Conservation (phyloP, 1,140 invertebrate species). For the Triops longicaudatus region DNA sequence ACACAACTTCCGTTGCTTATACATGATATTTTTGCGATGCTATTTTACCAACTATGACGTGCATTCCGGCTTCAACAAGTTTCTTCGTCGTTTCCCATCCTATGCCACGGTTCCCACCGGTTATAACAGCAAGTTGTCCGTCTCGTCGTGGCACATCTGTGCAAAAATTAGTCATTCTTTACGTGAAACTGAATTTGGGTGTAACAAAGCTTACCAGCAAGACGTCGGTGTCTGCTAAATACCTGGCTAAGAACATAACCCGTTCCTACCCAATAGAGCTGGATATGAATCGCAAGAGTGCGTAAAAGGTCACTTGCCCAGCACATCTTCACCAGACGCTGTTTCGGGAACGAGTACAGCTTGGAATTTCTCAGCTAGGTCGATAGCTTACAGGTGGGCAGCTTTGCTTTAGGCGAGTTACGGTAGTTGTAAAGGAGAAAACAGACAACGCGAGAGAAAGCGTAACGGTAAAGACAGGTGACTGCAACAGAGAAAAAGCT, state of each 20-base stretch:
- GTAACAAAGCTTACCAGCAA: not conserved
- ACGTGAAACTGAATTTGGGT: not conserved
- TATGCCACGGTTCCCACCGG: conserved; percentile 78
- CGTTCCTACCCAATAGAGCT: not conserved
- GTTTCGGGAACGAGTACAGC: not conserved
- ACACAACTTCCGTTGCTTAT: not conserved
- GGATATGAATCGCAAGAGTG: not conserved
- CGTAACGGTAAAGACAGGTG: too few species aligned
- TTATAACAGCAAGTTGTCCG: conserved; percentile 70
- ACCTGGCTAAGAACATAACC: not conserved
- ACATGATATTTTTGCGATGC: not conserved
- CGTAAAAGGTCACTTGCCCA: not conserved
- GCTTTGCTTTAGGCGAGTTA: too few species aligned
- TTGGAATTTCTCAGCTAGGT: not conserved
- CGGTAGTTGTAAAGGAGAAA: too few species aligned
- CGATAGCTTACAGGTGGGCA: not conserved
- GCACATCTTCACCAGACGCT: not conserved
- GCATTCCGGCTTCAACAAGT: conserved; percentile 67
- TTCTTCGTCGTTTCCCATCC: conserved; percentile 69
- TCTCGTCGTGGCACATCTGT: conserved; percentile 48
- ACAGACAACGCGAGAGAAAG: too few species aligned
- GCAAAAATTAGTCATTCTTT: conserved; percentile 31
- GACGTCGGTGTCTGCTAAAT: not conserved
- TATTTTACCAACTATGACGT: conserved; percentile 69
- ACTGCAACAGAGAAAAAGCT: too few species aligned